Evolutionary conservation across 2,113 vertebrate genomes (phyloP), one percentile per base, ranked within the genome.

Genomic region (Esox niger): DNA sequence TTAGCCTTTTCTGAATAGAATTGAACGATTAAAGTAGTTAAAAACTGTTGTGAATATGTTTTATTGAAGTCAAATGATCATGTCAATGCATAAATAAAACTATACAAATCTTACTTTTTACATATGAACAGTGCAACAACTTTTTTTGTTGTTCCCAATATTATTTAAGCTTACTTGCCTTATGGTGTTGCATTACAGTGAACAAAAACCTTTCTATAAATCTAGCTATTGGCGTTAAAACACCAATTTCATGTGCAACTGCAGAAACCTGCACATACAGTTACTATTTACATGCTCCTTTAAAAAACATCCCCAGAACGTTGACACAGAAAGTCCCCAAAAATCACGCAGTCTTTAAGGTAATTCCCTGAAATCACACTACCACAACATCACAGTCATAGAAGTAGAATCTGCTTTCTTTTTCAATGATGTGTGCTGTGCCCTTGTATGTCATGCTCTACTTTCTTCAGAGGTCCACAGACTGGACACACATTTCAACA

Each of bases 281-380:
- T 71, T 65, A 64, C 70, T 52, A n/a, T 49, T 25, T 33, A 32
- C 60, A 69, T 57, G 54, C 10, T 59, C 43, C 30, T 32, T 70
- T 35, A 43, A 29, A 20, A 59, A 30, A 59, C 17, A 17, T 59
- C 27, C 26, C 27, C 17, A 49, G 1, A 9, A 69, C 61, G 80
- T 85, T 72, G 62, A 27, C 9, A 55, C 23, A 81, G 68, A 86
- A 84, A 86, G 82, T 80, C 75, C 84, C 86, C 32, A 49, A 6
- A 17, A 54, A 68, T 79, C 68, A 67, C 15, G 63, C 8, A 26
- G 7, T 58, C 29, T 31, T 13, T 15, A n/a, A 29, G 26, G 15
- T 29, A 59, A 59, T 17, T 20, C 57, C 57, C 57, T 29, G 17
- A 6, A 10, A n/a, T n/a, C 47, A n/a, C n/a, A n/a, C n/a, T n/a